Evolutionary conservation across 2,888 invertebrate species (phyloP), one percentile per base, ranked within the genome.

Genomic region (Parascotia fuliginaria): DNA sequence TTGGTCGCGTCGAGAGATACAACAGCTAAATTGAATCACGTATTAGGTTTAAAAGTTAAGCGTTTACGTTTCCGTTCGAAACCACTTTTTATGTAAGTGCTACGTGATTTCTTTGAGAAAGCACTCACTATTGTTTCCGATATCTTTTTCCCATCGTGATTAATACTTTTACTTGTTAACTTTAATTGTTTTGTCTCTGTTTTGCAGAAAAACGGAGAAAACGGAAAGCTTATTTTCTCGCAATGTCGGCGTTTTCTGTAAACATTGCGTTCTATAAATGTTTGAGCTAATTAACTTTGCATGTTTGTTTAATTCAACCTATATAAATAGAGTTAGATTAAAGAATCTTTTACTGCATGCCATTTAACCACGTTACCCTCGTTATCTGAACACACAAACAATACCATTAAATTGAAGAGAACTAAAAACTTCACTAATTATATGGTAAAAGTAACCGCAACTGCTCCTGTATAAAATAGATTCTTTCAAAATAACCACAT

Each of bases 41-140:
- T 90, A 89, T 86, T 85, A 83, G 85, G 86, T 89, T 90, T 89
- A 89, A 89, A 91, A 90, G 88, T 91, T 89, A 89, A 89, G 87
- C 86, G 86, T 85, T 89, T 85, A 85, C 87, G 81, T 85, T 84
- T 83, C 81, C 77, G 81, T 84, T 85, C 72, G 77, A 78, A 85
- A 83, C 85, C 84, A 79, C 83, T 89, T 89, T 88, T 89, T 88
- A 84, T 83, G 78, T 85, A 81, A 80, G 79, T 71, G 68, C 73
- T 80, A 87, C 87, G 87, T 89, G 87, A 84, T 87, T 83, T 84
- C 81, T 80, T 80, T 77, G 70, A 75, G 73, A 80, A 76, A 76
- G 75, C 70, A 74, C 73, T 79, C 81, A 75, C 75, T 79, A 80
- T 79, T 81, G 77, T 78, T 60, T 75, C 77, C 75, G 77, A 82